Conservation (phyloP, 1,140 invertebrate species). For the Ylistrum balloti region DNA sequence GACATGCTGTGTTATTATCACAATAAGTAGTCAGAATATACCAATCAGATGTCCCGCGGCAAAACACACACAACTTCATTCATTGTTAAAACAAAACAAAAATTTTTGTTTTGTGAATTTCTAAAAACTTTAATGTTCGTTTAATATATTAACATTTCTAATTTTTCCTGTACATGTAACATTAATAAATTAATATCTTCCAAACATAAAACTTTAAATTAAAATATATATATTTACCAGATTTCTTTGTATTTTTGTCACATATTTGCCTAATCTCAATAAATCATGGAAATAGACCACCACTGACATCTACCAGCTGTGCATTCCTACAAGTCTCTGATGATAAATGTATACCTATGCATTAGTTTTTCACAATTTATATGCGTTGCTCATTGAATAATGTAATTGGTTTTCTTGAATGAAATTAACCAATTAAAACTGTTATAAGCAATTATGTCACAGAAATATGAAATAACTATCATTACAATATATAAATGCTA, state of each 20-base stretch:
- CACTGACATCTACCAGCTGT: neutral
- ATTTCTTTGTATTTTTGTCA: neutral
- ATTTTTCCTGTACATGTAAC: no score
- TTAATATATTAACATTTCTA: neutral
- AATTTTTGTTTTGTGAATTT: neutral
- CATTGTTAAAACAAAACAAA: neutral
- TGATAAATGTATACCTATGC: neutral
- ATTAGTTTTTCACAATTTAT: neutral
- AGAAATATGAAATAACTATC: neutral
- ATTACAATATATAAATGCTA: neutral
- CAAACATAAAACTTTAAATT: neutral
- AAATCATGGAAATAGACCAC: neutral
- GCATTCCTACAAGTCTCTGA: neutral
- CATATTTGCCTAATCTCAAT: neutral
- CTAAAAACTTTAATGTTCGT: neutral
- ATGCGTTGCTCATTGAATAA: neutral
- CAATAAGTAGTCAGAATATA: constrained; percentile 34
- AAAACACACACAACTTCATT: constrained; percentile 11
- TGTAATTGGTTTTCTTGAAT: no score
- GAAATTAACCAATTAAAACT: neutral
- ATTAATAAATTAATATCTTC: neutral
- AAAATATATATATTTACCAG: neutral
- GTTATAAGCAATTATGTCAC: neutral
- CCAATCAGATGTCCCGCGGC: constrained; percentile 2
- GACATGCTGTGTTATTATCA: neutral